phyloP scores from a whole-genome alignment of 1,140 invertebrate species.

The Orchestia grillus region DNA sequence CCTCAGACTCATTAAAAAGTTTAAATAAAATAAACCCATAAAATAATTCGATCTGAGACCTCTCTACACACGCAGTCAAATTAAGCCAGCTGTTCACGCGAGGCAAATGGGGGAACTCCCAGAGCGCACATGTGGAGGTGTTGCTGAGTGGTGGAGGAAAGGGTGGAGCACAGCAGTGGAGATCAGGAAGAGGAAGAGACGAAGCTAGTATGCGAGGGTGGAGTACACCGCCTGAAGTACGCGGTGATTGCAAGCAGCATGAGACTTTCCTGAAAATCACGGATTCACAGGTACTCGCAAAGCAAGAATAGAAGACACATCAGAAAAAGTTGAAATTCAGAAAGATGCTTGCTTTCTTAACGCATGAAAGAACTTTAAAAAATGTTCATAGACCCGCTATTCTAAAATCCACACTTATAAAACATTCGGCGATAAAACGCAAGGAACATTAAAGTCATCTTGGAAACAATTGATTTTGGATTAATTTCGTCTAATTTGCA shows the following conservation, averaged over 20 bases:
- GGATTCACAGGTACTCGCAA: not conserved
- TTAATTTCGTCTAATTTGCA: not conserved
- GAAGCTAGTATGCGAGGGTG: not conserved
- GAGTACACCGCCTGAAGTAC: not conserved
- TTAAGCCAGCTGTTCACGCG: not conserved
- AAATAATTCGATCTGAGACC: not conserved
- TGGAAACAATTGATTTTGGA: not conserved
- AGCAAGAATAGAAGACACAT: not conserved
- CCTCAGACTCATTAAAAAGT: not conserved
- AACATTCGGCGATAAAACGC: not conserved
- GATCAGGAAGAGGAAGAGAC: not conserved
- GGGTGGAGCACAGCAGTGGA: not conserved
- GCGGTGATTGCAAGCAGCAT: not conserved
- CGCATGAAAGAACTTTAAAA: not conserved
- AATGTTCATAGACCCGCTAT: not conserved
- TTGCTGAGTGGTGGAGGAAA: not conserved
- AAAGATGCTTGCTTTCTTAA: not conserved
- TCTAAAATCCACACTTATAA: not conserved
- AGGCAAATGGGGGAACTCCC: not conserved
- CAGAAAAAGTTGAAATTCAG: not conserved
- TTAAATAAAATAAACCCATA: not conserved
- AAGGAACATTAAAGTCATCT: not conserved
- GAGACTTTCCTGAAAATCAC: not conserved
- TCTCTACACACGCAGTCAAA: not conserved
- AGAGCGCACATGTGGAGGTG: not conserved